These are phyloP conservation scores for Sisor rabdophorus DNA, from an alignment of 2,113 vertebrate genomes.

Conservation along the genomic window DNA sequence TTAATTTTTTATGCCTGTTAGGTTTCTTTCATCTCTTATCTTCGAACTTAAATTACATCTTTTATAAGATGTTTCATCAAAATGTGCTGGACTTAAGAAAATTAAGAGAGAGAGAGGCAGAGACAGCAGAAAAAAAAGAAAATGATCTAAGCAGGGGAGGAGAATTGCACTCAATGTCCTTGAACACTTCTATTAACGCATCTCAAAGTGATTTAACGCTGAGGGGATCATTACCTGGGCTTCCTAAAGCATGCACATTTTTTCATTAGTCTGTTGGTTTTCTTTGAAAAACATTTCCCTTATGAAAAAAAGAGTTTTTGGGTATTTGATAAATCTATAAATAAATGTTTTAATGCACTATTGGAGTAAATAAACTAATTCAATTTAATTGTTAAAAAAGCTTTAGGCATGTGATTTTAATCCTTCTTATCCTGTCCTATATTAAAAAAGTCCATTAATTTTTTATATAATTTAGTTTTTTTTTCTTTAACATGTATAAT, in stretches of 20 bases:
- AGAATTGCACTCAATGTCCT: background rate
- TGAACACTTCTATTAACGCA: conserved; percentile 22
- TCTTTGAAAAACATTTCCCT: background rate
- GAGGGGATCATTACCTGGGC: conserved; percentile 22
- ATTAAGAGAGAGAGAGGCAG: background rate
- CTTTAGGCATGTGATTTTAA: no score
- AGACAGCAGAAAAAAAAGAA: background rate
- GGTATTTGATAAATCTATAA: no score
- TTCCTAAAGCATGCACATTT: conserved; percentile 4
- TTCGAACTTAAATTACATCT: conserved; percentile 58
- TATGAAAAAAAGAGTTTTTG: no score
- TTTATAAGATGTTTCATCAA: conserved; percentile 46
- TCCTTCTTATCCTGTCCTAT: no score
- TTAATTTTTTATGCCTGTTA: conserved; percentile 48
- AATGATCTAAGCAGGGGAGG: background rate
- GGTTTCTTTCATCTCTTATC: conserved; percentile 52
- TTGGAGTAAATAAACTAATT: no score
- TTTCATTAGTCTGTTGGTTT: background rate
- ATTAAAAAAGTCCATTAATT: no score
- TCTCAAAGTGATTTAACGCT: conserved; percentile 30
- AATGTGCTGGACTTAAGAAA: conserved; percentile 45
- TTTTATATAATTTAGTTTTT: no score
- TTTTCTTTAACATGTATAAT: no score
- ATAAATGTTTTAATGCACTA: no score
- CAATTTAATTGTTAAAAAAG: no score